Evolutionary conservation across 2,888 invertebrate species (phyloP), one percentile per base, ranked within the genome.

Genomic region (Geophilus truncorum): DNA sequence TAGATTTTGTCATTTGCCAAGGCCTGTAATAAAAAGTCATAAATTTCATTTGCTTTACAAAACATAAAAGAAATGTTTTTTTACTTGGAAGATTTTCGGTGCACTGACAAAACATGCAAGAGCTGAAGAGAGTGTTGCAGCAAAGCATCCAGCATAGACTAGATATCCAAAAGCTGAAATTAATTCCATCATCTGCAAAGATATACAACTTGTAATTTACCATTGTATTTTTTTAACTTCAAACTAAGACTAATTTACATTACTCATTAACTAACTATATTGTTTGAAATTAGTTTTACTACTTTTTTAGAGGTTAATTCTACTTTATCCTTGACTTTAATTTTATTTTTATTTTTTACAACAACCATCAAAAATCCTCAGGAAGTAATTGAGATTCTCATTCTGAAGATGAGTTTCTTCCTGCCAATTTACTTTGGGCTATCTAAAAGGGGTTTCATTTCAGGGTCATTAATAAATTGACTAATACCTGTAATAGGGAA

Each of bases 71-170:
- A 12, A n/a, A n/a, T 40, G 12, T 40, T 9, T 9, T 40, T n/a
- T 40, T 40, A 40, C 40, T 10, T 40, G 40, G 4, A 40, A 40
- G 7, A 90, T 89, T 85, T 90, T 90, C 1, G 98, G 98, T 1
- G 98, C 98, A 0, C 97, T 96, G 51, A 98, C 90, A 82, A 98
- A 89, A 88, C 97, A 96, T 0, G 98, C 98, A 51, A 98, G 89
- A 0, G 98, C 97, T 0, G 98, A 98, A 77, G 97, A 97, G 7
- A 98, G 89, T 0, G 98, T 98, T 3, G 98, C 98, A 0, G 98
- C 97, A 89, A 96, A 98, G 86, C 98, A 97, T 0, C 98, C 98
- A 1, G 94, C 96, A 87, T 96, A 95, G 85, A 97, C 96, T 25
- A 98, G 89, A 0, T 95, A 95, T 12, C 94, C 94, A 92, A 93